Conservation (phyloP, 2,888 invertebrate genomes). For the Blastobasis lacticolella region DNA sequence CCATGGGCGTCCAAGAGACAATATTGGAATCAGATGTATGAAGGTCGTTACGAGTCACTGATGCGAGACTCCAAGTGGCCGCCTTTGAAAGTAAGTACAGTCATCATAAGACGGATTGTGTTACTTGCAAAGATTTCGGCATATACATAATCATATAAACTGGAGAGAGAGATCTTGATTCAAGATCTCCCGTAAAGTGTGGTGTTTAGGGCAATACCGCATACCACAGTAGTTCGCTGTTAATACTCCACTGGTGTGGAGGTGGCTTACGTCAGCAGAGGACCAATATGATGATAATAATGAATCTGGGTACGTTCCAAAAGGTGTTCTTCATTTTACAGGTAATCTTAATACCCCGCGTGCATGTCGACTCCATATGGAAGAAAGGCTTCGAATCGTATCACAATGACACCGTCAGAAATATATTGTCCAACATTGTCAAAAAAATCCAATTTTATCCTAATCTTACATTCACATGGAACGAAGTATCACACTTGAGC, state of each 20-base stretch:
- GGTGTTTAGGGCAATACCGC: too few species aligned
- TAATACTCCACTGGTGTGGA: too few species aligned
- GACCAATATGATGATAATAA: too few species aligned
- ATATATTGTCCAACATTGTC: slow-evolving; percentile 49
- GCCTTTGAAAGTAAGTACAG: slow-evolving; percentile 40
- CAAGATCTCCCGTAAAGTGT: too few species aligned
- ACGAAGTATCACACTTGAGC: slow-evolving; percentile 60
- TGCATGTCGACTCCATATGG: slow-evolving; percentile 54
- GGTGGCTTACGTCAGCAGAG: too few species aligned
- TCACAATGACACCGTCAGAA: slow-evolving; percentile 41
- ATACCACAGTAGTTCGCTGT: too few species aligned
- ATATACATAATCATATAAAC: too few species aligned
- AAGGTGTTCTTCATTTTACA: slow-evolving; percentile 15
- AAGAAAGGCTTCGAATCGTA: slow-evolving; percentile 44
- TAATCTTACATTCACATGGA: slow-evolving; percentile 57
- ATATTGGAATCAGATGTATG: slow-evolving; percentile 53
- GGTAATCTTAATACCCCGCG: slow-evolving; percentile 54
- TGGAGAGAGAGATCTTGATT: too few species aligned
- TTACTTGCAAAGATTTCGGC: too few species aligned
- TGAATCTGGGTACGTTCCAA: too few species aligned
- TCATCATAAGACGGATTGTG: too few species aligned
- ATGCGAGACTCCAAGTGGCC: slow-evolving; percentile 61
- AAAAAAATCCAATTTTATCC: slow-evolving; percentile 58
- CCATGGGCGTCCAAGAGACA: slow-evolving; percentile 39
- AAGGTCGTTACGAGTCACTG: slow-evolving; percentile 53